phyloP scores from a whole-genome alignment of 2,888 invertebrate species.

The Hirtodrosophila duncani region DNA sequence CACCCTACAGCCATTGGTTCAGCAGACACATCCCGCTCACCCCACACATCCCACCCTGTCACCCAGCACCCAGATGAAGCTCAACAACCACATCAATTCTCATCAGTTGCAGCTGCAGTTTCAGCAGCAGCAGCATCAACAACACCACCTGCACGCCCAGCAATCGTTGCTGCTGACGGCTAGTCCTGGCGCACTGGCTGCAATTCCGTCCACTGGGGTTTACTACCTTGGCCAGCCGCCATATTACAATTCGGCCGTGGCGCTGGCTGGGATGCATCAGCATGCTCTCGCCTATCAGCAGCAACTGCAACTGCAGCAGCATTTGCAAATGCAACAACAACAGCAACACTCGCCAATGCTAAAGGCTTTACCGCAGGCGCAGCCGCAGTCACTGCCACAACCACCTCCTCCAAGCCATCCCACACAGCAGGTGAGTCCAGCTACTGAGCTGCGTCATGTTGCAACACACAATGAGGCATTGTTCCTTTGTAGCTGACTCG shows the following conservation, averaged over 20 bases:
- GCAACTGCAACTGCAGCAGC: slow-evolving; percentile 37
- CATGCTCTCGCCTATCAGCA: slow-evolving; percentile 49
- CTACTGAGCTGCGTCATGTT: no score
- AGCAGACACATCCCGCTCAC: slow-evolving; percentile 32
- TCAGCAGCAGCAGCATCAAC: slow-evolving; percentile 64
- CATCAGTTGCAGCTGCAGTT: slow-evolving; percentile 70
- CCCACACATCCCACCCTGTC: slow-evolving; percentile 67
- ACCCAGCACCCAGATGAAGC: slow-evolving; percentile 74
- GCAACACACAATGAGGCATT: no score
- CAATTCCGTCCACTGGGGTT: slow-evolving; percentile 47
- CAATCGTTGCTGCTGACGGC: slow-evolving; percentile 52
- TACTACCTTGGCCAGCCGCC: slow-evolving; percentile 64
- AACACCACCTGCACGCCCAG: slow-evolving; percentile 45
- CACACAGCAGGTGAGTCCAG: slow-evolving; percentile 18
- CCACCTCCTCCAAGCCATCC: slow-evolving; percentile 11
- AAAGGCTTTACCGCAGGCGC: slow-evolving; percentile 36
- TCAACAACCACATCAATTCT: slow-evolving; percentile 74
- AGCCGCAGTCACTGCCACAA: slow-evolving; percentile 17
- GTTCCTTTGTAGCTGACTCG: slow-evolving; percentile 43
- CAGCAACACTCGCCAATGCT: slow-evolving; percentile 55
- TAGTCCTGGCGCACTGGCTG: slow-evolving; percentile 35
- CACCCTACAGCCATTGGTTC: slow-evolving; percentile 17
- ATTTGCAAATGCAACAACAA: slow-evolving; percentile 51
- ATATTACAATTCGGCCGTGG: slow-evolving; percentile 51
- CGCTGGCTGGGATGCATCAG: slow-evolving; percentile 59